Base-by-base conservation (phyloP, 1,140 invertebrate species). In the Dolichoris vasculosae region DNA sequence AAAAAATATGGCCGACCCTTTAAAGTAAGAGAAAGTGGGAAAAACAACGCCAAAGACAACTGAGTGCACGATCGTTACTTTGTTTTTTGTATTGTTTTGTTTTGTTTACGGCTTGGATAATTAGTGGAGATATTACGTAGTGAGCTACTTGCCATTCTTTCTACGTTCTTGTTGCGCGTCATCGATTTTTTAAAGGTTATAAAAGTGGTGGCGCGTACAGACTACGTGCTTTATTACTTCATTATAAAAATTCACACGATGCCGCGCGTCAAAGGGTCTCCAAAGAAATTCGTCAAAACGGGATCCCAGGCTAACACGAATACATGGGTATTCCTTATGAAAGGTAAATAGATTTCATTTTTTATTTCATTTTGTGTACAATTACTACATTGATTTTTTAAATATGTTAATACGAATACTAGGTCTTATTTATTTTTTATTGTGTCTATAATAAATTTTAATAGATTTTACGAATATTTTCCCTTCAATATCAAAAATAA, bases 271-370 rank as follows among this genome's bases (percentile, higher is more conserved):
- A 95, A 95, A 90, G 91, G 92, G 76, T 94, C 94, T 13, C 94
- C 94, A 11, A 94, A 94, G 90, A 94, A 95, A 90, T 94, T 93
- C 88, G 93, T 94, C 63, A 94, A 95, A 89, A 80, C 88, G 20
- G 91, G 89, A 73, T 88, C 89, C 23, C 88, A 92, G 83, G 86
- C 91, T 26, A 89, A 89, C n/a, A 86, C 88, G n/a, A 96, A 95
- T 89, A 95, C 95, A 32, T 96, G 95, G 95, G 93, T 96, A 86
- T 94, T 96, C 87, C 90, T 96, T 43, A 91, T 95, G 86, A 95
- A 95, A 94, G 95, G 95, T 95, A 91, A 78, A 26, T 26, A 38
- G 38, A 43, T 43, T n/a, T 6, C 69, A 43, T 43, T 38, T 71
- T 71, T 71, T n/a, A 15, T 69, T 15, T 0, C 35, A 38, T 0